These are phyloP conservation scores for Thrips palmi DNA, from an alignment of 1,140 invertebrate species.

Conservation along the genomic window DNA sequence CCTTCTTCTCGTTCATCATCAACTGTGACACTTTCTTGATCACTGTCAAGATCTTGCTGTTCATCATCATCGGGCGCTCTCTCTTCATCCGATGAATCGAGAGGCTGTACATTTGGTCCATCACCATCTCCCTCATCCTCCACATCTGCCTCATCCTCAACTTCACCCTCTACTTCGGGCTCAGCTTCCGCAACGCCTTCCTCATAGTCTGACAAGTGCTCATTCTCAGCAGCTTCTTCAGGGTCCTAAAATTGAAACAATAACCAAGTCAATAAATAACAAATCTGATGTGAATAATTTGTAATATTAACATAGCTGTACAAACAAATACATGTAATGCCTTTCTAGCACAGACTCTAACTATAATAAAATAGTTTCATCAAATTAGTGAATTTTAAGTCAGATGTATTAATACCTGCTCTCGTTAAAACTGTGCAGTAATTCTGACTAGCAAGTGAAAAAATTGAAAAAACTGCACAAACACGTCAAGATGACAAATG, in stretches of 20 bases:
- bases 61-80: background rate
- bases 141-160: background rate
- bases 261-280: constrained; percentile 12
- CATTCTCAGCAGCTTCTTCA: constrained; percentile 8
- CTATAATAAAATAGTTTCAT: too few relatives aligned
- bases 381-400: too few relatives aligned
- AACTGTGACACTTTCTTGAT: constrained; percentile 6
- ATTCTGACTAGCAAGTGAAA: too few relatives aligned
- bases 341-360: too few relatives aligned
- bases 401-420: too few relatives aligned
- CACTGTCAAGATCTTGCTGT: constrained; percentile 2
- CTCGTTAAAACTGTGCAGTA: too few relatives aligned
- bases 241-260: constrained; percentile 4
- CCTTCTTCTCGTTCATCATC: constrained; percentile 12
- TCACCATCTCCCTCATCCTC: background rate
- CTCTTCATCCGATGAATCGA: background rate
- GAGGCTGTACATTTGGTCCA: background rate
- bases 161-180: background rate
- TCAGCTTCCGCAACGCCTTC: background rate
- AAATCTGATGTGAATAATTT: too few relatives aligned
- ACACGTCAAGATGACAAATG: too few relatives aligned
- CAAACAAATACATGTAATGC: too few relatives aligned
- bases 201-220: constrained; percentile 4
- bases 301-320: too few relatives aligned
- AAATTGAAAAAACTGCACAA: too few relatives aligned